Percentiles rank a stretch among this genome's conserved stretches.
These are phyloP conservation scores for Copidosoma floridanum DNA, from an alignment of 1,140 invertebrate species.

Conservation along the genomic window DNA sequence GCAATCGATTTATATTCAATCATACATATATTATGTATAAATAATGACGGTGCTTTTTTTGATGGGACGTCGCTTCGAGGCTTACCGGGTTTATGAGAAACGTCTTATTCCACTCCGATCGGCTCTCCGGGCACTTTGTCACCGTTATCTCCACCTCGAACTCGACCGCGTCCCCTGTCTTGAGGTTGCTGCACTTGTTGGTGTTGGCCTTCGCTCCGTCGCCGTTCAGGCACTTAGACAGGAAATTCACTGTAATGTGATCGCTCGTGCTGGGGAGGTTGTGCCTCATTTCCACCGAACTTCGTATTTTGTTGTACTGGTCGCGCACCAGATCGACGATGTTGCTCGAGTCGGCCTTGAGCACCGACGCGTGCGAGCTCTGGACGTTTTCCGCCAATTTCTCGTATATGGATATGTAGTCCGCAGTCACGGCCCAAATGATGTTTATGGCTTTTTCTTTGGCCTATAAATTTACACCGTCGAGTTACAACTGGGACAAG, in stretches of 20 bases:
- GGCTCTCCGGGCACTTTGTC: slow-evolving; percentile 71
- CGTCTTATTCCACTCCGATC: slow-evolving; percentile 73
- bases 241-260: slow-evolving; percentile 82
- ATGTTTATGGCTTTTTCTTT: slow-evolving; percentile 94
- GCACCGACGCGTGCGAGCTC: slow-evolving; percentile 79
- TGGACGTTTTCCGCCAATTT: slow-evolving; percentile 76
- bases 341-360: slow-evolving; percentile 88
- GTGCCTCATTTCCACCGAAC: slow-evolving; percentile 87
- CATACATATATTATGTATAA: too few species aligned
- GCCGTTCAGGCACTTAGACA: slow-evolving; percentile 74
- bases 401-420: slow-evolving; percentile 82
- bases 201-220: slow-evolving; percentile 67
- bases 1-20: too few species aligned
- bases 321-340: slow-evolving; percentile 88
- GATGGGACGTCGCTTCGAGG: too few species aligned
- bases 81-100: slow-evolving; percentile 84
- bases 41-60: too few species aligned
- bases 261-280: slow-evolving; percentile 83
- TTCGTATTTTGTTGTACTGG: slow-evolving; percentile 90
- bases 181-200: slow-evolving; percentile 83
- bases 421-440: slow-evolving; percentile 93
- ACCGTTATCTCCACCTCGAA: slow-evolving; percentile 74
- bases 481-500: too few species aligned
- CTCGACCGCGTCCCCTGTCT: slow-evolving; percentile 77
- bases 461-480: slow-evolving; percentile 59